Evolutionary conservation across 2,888 invertebrate genomes (phyloP).

Genomic region (Toxonevra muliebris): DNA sequence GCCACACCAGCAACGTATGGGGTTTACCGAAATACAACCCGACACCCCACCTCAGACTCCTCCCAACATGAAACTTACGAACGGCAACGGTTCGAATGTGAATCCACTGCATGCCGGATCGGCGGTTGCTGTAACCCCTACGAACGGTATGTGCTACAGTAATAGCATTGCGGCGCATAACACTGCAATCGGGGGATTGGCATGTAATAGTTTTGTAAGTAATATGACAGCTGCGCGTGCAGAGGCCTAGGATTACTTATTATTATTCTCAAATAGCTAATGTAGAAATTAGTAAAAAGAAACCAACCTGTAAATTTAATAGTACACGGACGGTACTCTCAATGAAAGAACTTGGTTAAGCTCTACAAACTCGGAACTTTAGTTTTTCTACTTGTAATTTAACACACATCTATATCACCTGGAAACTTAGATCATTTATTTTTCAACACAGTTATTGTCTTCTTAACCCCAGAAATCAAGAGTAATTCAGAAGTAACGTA

Average conservation of each 20-base stretch:
- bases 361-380: too few species aligned
- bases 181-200: slow-evolving; percentile 15
- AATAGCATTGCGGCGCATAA: slow-evolving; percentile 30
- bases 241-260: slow-evolving; percentile 24
- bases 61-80: slow-evolving; percentile 90
- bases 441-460: too few species aligned
- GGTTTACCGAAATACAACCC: slow-evolving; percentile 84
- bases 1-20: slow-evolving; percentile 67
- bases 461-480: too few species aligned
- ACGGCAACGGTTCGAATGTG: slow-evolving; percentile 69
- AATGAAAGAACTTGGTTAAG: too few species aligned
- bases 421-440: too few species aligned
- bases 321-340: too few species aligned
- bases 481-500: too few species aligned
- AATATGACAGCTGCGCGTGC: slow-evolving; percentile 23
- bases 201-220: slow-evolving; percentile 32
- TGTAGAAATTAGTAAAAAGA: too few species aligned
- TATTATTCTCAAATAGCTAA: too few species aligned
- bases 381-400: too few species aligned
- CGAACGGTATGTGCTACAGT: slow-evolving; percentile 66
- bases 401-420: too few species aligned
- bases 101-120: slow-evolving; percentile 71
- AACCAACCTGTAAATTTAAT: too few species aligned
- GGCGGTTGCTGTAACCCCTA: slow-evolving; percentile 65
- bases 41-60: slow-evolving; percentile 95